phyloP scores from a whole-genome alignment of 1,140 invertebrate species.

The Thalassaphorura encarpata region DNA sequence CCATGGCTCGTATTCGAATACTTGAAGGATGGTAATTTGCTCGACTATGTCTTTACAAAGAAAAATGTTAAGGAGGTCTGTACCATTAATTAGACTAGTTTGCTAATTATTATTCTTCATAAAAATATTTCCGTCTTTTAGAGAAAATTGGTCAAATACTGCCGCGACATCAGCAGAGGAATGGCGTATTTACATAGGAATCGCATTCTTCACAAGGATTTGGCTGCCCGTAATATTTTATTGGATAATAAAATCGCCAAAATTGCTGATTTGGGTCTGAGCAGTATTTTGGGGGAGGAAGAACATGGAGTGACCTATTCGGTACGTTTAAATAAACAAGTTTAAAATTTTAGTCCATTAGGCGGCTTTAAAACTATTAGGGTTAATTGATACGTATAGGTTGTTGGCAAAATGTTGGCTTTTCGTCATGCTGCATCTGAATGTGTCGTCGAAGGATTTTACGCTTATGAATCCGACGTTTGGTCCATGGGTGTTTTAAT shows the following conservation, averaged over 20 bases:
- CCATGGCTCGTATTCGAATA: constrained; percentile 24
- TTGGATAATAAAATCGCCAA: constrained; percentile 13
- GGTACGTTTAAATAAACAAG: too few relatives aligned
- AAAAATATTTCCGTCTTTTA: too few relatives aligned
- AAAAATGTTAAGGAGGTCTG: constrained; percentile 14
- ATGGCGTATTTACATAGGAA: constrained; percentile 18
- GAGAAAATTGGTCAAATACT: constrained; percentile 11
- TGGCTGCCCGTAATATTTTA: constrained; percentile 21
- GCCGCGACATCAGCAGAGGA: constrained; percentile 12
- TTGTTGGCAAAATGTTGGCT: constrained; percentile 21
- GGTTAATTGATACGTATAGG: too few relatives aligned
- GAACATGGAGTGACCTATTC: constrained; percentile 12
- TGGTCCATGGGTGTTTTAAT: constrained; percentile 22
- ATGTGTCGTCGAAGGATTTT: constrained; percentile 20
- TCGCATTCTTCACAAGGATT: constrained; percentile 19
- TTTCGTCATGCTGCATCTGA: constrained; percentile 21
- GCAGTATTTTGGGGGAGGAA: constrained; percentile 12
- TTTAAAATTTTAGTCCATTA: too few relatives aligned
- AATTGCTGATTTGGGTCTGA: constrained; percentile 23
- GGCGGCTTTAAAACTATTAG: too few relatives aligned
- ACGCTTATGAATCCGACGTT: constrained; percentile 16
- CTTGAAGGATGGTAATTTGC: constrained; percentile 21
- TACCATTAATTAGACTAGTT: background rate
- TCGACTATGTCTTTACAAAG: constrained; percentile 7
- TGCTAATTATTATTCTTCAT: background rate